Percentiles rank a stretch among this genome's conserved stretches.
These are phyloP conservation scores for Odontomyia ornata DNA, from an alignment of 2,888 invertebrate genomes.

Conservation along the genomic window DNA sequence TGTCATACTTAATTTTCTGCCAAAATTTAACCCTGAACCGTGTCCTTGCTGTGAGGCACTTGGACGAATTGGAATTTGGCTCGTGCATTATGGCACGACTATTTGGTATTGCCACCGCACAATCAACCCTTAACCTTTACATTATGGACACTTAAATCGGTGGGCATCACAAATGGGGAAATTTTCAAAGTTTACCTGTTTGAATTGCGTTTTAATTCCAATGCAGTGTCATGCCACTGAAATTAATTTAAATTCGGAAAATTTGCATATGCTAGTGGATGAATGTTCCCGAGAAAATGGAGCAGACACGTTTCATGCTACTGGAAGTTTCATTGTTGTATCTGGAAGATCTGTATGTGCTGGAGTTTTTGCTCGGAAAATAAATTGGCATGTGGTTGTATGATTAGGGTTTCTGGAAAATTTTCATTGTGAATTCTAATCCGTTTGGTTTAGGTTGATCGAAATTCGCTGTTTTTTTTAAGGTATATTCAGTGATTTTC, in stretches of 20 bases:
- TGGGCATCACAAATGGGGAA: neutral
- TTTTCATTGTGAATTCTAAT: too few relatives aligned
- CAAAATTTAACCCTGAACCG: neutral
- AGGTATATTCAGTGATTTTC: too few relatives aligned
- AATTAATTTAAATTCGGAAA: constrained; percentile 32
- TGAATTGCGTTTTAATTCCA: constrained; percentile 5
- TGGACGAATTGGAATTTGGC: neutral
- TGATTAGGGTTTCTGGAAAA: too few relatives aligned
- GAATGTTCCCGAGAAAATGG: neutral
- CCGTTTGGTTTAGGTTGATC: too few relatives aligned
- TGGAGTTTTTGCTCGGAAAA: too few relatives aligned
- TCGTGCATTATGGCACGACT: neutral
- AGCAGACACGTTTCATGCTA: too few relatives aligned
- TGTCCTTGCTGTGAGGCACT: neutral
- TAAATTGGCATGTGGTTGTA: too few relatives aligned
- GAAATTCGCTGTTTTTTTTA: too few relatives aligned
- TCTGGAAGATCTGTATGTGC: too few relatives aligned
- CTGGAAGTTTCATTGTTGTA: too few relatives aligned
- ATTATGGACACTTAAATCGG: neutral
- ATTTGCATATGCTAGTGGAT: constrained; percentile 39
- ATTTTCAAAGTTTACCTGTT: neutral
- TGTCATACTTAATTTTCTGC: constrained; percentile 17
- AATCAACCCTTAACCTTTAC: neutral
- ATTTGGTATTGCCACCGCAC: constrained; percentile 16
- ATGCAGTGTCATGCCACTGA: neutral